These are phyloP conservation scores for Drosophila melanosoma DNA, from an alignment of 2,888 invertebrate species.

Conservation along the genomic window DNA sequence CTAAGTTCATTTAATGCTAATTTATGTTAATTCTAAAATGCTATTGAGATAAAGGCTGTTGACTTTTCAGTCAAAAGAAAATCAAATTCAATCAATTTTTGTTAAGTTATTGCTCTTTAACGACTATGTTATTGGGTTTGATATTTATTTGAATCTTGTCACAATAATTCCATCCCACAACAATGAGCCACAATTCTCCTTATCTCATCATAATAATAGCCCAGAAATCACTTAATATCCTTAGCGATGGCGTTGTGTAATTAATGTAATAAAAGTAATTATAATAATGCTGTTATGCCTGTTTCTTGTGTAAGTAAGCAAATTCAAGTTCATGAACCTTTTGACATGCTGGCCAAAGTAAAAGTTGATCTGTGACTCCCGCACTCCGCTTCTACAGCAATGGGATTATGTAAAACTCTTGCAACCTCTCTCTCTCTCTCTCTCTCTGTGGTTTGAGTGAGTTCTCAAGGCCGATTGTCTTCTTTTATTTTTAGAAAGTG, in stretches of 20 bases:
- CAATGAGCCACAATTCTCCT: no score
- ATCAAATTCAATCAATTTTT: background rate
- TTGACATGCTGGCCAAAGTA: constrained; percentile 46
- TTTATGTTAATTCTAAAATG: background rate
- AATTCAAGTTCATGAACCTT: constrained; percentile 68
- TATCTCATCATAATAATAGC: background rate
- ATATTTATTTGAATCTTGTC: no score
- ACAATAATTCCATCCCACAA: background rate
- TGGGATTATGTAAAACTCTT: constrained; percentile 66
- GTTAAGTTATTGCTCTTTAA: background rate
- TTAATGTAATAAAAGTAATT: background rate
- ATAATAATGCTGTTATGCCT: constrained; percentile 2
- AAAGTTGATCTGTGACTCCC: constrained; percentile 66
- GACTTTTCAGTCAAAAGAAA: background rate
- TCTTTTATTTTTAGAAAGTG: constrained; percentile 66
- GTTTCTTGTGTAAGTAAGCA: background rate
- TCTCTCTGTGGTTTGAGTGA: constrained; percentile 6
- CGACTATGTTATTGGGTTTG: background rate
- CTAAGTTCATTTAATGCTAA: background rate
- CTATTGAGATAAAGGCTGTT: background rate
- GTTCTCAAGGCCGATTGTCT: constrained; percentile 66
- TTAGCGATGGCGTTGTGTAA: background rate
- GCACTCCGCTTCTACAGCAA: constrained; percentile 6
- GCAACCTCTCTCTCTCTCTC: constrained; percentile 38
- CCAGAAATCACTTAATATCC: background rate